These are phyloP conservation scores for Chaetophractus vellerosus DNA, from an alignment of 2,797 vertebrate species.

Conservation along the genomic window DNA sequence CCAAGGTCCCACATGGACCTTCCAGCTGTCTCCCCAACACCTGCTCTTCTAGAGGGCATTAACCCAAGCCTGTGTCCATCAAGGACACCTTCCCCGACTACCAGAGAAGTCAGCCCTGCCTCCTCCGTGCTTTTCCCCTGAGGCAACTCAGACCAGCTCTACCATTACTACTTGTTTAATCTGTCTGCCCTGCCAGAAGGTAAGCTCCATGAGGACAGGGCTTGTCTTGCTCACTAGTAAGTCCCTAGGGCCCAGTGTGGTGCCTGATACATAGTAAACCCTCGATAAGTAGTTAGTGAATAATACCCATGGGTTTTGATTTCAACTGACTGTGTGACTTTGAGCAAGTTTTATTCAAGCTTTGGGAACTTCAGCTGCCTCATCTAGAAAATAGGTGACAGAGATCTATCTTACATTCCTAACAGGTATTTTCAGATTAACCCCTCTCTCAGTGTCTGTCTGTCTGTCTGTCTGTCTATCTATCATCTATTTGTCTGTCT, in stretches of 20 bases:
- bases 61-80: not conserved
- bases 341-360: not conserved
- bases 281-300: not conserved
- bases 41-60: not conserved
- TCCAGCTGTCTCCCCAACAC: no score
- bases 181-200: no score
- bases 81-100: not conserved
- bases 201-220: not conserved
- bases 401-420: not conserved
- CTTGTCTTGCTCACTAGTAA: not conserved
- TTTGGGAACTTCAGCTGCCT: not conserved
- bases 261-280: not conserved
- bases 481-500: not conserved
- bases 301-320: not conserved
- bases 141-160: not conserved
- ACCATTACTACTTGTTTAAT: not conserved
- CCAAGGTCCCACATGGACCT: rapidly evolving
- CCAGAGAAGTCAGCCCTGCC: not conserved
- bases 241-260: not conserved
- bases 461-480: not conserved
- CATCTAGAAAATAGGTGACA: not conserved
- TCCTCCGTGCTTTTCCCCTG: not conserved
- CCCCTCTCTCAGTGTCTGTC: not conserved
- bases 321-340: not conserved
- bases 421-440: not conserved